Evolutionary conservation across 2,888 invertebrate genomes (phyloP).

Genomic region (Julus scandinavius): DNA sequence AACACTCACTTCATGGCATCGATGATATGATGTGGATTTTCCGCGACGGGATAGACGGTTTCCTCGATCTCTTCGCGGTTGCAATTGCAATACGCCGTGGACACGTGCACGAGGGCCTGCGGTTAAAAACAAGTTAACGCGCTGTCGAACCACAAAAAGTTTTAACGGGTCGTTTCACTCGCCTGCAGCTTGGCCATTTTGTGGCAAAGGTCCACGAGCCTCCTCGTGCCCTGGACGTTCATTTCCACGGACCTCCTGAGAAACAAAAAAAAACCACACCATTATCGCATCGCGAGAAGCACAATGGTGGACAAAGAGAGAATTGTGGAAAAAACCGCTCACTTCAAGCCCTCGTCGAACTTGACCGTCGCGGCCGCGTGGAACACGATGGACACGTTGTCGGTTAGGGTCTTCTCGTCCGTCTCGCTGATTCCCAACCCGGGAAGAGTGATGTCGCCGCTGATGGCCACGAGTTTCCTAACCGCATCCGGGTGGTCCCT

Average conservation of each 20-base stretch:
- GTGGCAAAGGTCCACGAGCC: slow-evolving; percentile 80
- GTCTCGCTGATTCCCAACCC: slow-evolving; percentile 58
- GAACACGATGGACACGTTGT: slow-evolving; percentile 67
- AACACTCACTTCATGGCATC: slow-evolving; percentile 56
- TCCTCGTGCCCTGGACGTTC: slow-evolving; percentile 87
- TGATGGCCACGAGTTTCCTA: slow-evolving; percentile 58
- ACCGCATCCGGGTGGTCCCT: slow-evolving; percentile 54
- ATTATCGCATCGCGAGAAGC: slow-evolving; percentile 53
- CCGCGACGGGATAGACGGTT: slow-evolving; percentile 72
- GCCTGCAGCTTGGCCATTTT: slow-evolving; percentile 82
- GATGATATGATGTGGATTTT: slow-evolving; percentile 56
- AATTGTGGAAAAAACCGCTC: slow-evolving; percentile 57
- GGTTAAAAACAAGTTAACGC: background rate
- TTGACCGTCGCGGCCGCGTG: slow-evolving; percentile 70
- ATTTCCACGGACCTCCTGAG: slow-evolving; percentile 71
- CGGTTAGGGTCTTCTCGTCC: slow-evolving; percentile 67
- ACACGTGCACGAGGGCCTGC: slow-evolving; percentile 79
- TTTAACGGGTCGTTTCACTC: slow-evolving; percentile 58
- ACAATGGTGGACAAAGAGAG: background rate
- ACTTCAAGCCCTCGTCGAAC: slow-evolving; percentile 69
- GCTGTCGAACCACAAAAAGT: too few relatives aligned
- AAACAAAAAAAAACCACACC: background rate
- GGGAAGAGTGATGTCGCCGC: slow-evolving; percentile 60
- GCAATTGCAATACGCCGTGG: slow-evolving; percentile 83
- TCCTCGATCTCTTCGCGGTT: slow-evolving; percentile 74